Evolutionary conservation across 2,113 vertebrate species (phyloP).

Genomic region (Stomatorhinus ivindoensis): DNA sequence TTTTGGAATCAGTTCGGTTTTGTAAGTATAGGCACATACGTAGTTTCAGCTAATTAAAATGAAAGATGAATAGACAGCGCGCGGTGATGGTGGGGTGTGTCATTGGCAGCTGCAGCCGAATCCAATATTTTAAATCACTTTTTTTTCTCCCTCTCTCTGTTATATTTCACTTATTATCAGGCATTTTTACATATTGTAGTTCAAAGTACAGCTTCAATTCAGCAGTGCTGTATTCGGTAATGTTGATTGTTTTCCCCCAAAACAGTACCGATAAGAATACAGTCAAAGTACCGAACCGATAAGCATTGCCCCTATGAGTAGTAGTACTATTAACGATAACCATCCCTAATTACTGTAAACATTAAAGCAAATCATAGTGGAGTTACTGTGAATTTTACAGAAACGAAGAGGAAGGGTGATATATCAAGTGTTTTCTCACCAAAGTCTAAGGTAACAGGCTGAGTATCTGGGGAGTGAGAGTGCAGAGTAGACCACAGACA

Average conservation of each 20-base stretch:
- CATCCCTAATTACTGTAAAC: background rate
- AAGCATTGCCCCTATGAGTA: background rate
- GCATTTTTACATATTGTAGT: background rate
- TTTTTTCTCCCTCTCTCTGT: background rate
- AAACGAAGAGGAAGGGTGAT: background rate
- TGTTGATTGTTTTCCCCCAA: background rate
- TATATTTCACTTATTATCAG: background rate
- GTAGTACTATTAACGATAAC: background rate
- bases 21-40: background rate
- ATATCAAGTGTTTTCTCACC: too few species aligned
- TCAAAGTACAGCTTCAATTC: background rate
- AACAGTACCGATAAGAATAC: background rate
- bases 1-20: background rate
- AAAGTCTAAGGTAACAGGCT: too few species aligned
- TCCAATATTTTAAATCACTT: background rate
- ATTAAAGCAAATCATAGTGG: background rate
- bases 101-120: background rate
- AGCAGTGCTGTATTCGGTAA: background rate
- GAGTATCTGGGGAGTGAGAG: too few species aligned
- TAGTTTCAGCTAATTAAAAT: background rate
- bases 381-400: background rate
- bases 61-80: too few species aligned
- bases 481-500: too few species aligned
- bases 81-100: background rate
- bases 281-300: background rate